phyloP scores from a whole-genome alignment of 2,113 vertebrate genomes.

The Sprattus sprattus region DNA sequence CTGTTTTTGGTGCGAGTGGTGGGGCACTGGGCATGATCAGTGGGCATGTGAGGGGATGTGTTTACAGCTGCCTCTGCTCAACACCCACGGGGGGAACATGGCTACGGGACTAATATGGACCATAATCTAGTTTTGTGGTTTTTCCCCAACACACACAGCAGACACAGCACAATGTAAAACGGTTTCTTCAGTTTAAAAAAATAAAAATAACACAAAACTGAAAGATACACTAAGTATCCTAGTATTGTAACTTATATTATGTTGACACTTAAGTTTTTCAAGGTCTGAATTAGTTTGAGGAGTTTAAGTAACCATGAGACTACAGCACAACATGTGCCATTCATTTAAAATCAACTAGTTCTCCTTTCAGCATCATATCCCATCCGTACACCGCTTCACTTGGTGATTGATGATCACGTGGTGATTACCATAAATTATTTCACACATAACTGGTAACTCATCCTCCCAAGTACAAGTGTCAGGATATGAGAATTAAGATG shows the following conservation, averaged over 20 bases:
- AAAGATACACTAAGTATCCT: neutral
- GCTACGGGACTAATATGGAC: neutral
- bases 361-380: neutral
- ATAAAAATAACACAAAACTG: neutral
- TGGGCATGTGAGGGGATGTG: slow-evolving; percentile 47
- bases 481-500: neutral
- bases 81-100: neutral
- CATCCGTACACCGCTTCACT: neutral
- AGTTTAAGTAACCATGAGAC: neutral
- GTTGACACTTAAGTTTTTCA: neutral
- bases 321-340: neutral
- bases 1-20: slow-evolving; percentile 62
- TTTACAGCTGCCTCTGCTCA: slow-evolving; percentile 3
- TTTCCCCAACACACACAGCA: neutral
- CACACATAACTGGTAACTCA: neutral
- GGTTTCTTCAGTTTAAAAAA: neutral
- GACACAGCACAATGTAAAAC: neutral
- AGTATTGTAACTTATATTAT: neutral
- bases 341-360: neutral
- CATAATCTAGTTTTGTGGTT: neutral
- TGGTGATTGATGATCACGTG: neutral
- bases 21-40: slow-evolving; percentile 55
- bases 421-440: slow-evolving; percentile 2
- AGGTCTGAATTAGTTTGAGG: slow-evolving; percentile 1
- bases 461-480: slow-evolving; percentile 21